phyloP scores from a whole-genome alignment of 2,888 invertebrate species.

The Timandra comae region DNA sequence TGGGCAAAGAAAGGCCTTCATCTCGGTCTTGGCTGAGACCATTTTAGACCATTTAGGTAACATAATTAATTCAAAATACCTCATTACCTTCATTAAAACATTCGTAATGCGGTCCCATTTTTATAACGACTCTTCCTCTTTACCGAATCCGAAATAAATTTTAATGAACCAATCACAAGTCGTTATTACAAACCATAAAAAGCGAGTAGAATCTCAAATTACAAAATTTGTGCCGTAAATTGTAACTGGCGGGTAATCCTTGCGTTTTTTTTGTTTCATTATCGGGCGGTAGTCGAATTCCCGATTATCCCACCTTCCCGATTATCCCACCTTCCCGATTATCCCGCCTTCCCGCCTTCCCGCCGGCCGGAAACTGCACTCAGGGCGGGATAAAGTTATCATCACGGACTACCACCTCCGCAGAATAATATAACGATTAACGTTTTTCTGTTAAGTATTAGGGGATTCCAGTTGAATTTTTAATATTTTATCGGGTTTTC shows the following conservation, averaged over 20 bases:
- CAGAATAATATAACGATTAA: slow-evolving; percentile 22
- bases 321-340: slow-evolving; percentile 13
- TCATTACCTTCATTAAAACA: too few species aligned
- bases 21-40: too few species aligned
- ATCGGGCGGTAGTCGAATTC: slow-evolving; percentile 34
- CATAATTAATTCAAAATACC: too few species aligned
- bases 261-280: slow-evolving; percentile 28
- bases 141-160: too few species aligned
- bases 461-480: not conserved
- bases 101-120: too few species aligned
- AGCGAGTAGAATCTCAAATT: too few species aligned
- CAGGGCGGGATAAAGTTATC: slow-evolving; percentile 30
- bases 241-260: slow-evolving; percentile 14
- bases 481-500: too few species aligned
- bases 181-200: too few species aligned
- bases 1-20: too few species aligned
- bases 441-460: slow-evolving; percentile 5
- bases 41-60: too few species aligned
- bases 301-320: slow-evolving; percentile 27
- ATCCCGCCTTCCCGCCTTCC: slow-evolving; percentile 21
- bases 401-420: slow-evolving; percentile 28
- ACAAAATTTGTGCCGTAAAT: slow-evolving; percentile 3
- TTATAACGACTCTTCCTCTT: too few species aligned
- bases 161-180: too few species aligned
- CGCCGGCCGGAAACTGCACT: slow-evolving; percentile 16